Percentiles rank a stretch among this genome's conserved stretches.
Evolutionary conservation across 1,140 invertebrate species (phyloP).

Genomic region (Drosophila triauraria): DNA sequence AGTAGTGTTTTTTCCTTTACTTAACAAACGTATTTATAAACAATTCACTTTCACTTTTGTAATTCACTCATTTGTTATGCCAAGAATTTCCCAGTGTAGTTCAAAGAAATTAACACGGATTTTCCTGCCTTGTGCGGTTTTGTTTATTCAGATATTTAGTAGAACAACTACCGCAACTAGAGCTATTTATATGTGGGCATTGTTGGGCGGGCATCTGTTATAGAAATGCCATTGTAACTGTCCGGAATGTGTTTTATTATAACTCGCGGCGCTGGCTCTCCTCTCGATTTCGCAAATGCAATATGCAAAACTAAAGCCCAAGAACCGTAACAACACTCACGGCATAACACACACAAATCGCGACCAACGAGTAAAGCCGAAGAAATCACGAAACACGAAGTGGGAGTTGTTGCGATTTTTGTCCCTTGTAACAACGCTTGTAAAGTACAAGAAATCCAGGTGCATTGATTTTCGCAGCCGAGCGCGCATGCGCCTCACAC

Average conservation of each 20-base stretch:
- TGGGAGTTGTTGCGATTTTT: conserved; percentile 7
- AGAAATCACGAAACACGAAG: conserved; percentile 40
- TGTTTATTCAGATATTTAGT: conserved; percentile 34
- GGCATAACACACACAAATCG: conserved; percentile 6
- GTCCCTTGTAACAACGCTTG: conserved; percentile 24
- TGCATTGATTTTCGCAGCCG: conserved; percentile 44
- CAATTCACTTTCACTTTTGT: conserved; percentile 78
- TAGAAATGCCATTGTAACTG: conserved; percentile 53
- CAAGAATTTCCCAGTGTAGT: conserved; percentile 51
- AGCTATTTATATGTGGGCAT: conserved; percentile 61
- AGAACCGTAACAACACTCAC: conserved; percentile 42
- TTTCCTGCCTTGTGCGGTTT: conserved; percentile 14
- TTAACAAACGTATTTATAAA: conserved; percentile 40
- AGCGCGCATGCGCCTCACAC: conserved; percentile 78
- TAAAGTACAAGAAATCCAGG: conserved; percentile 25
- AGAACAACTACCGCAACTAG: conserved; percentile 31
- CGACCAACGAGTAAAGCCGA: not conserved
- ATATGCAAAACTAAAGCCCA: conserved; percentile 35
- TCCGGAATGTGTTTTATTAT: conserved; percentile 35
- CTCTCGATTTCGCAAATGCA: conserved; percentile 17
- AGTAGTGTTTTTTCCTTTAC: conserved; percentile 20
- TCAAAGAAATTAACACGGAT: conserved; percentile 52
- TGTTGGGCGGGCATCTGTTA: conserved; percentile 39
- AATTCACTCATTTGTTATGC: conserved; percentile 36
- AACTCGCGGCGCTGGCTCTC: conserved; percentile 2